Conservation (phyloP, 2,797 vertebrate genomes). For the Eleutherodactylus coqui region DNA sequence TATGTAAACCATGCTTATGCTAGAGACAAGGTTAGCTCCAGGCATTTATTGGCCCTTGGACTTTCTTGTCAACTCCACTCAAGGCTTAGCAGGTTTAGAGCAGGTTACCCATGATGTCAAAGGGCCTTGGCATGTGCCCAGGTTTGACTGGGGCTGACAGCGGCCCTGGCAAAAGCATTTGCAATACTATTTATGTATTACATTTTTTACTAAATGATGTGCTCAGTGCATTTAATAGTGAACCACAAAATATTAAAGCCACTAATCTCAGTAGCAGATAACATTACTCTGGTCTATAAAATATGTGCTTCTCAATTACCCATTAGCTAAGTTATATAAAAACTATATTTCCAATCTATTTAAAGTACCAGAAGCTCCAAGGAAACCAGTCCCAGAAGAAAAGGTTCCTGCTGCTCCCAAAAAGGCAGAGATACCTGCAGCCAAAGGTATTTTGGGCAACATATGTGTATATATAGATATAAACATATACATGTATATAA, state of each 20-base stretch:
- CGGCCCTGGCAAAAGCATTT: not conserved
- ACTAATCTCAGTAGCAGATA: not conserved
- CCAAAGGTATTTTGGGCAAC: conserved; percentile 68
- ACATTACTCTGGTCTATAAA: not conserved
- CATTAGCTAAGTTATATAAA: conserved; percentile 17
- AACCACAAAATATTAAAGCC: not conserved
- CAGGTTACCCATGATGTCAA: not conserved
- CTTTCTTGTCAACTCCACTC: not conserved
- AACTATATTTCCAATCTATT: conserved; percentile 64
- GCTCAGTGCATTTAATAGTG: not conserved
- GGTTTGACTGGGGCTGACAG: not conserved
- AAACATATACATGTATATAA: too few relatives aligned
- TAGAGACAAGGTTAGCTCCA: not conserved
- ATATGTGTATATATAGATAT: conserved; percentile 14
- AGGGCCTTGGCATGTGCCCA: not conserved
- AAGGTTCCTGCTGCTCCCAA: conserved; percentile 65
- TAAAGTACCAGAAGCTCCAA: conserved; percentile 75
- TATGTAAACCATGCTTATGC: too few relatives aligned
- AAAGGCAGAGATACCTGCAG: conserved; percentile 66
- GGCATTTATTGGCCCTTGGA: not conserved
- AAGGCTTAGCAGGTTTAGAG: not conserved
- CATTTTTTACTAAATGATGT: not conserved
- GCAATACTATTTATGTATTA: not conserved
- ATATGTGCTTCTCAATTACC: not conserved
- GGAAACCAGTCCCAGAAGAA: conserved; percentile 67